phyloP scores from a whole-genome alignment of 2,113 vertebrate species.

The Myotis brandtii region DNA sequence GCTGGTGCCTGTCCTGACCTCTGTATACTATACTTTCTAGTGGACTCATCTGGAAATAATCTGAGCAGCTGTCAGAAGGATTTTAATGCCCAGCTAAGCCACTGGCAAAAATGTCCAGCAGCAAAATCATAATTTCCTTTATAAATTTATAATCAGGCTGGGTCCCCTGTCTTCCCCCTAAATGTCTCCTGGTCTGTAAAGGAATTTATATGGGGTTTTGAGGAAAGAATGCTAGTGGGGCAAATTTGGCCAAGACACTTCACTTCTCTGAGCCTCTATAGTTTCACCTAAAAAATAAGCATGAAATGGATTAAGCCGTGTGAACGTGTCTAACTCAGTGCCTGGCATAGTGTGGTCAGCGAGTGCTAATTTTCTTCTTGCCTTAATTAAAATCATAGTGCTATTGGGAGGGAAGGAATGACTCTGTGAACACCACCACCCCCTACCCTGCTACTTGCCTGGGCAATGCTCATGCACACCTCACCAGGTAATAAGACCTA shows the following conservation, averaged over 20 bases:
- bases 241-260: background rate
- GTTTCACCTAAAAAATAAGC: background rate
- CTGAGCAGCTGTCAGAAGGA: slow-evolving; percentile 28
- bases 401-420: background rate
- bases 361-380: background rate
- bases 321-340: background rate
- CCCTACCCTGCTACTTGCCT: background rate
- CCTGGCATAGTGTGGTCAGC: background rate
- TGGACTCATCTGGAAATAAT: slow-evolving; percentile 52
- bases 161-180: background rate
- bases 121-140: slow-evolving; percentile 23
- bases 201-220: background rate
- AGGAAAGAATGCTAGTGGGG: background rate
- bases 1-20: slow-evolving; percentile 3
- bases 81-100: slow-evolving; percentile 13
- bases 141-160: background rate
- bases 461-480: background rate
- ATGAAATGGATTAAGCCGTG: background rate
- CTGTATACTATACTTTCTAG: background rate
- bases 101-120: background rate
- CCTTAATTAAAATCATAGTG: slow-evolving; percentile 12
- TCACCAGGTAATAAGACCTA: background rate
- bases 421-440: background rate
- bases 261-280: background rate
- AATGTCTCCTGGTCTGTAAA: background rate